phyloP scores from a whole-genome alignment of 2,797 vertebrate species.

The Thalassophryne amazonica region DNA sequence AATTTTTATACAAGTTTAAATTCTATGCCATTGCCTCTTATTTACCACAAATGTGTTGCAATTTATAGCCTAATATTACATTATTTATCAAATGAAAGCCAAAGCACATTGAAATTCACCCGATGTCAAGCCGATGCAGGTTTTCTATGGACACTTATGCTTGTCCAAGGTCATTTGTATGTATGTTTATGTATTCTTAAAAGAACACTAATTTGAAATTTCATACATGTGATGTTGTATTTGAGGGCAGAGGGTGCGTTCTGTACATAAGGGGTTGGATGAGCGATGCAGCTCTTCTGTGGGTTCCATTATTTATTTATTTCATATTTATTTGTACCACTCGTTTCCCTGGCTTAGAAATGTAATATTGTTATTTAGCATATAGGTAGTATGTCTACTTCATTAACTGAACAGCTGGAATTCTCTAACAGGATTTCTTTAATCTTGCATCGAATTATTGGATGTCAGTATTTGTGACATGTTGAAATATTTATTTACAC shows the following conservation, averaged over 20 bases:
- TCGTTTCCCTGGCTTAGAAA: conserved; percentile 56
- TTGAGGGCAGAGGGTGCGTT: conserved; percentile 46
- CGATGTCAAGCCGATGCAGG: conserved; percentile 75
- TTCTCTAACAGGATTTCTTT: conserved; percentile 48
- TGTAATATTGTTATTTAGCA: conserved; percentile 54
- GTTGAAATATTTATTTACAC: conserved; percentile 74
- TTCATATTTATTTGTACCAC: conserved; percentile 78
- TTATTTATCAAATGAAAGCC: conserved; percentile 76
- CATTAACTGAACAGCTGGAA: conserved; percentile 55
- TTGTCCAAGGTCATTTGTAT: conserved; percentile 68
- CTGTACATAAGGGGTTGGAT: conserved; percentile 65
- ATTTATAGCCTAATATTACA: conserved; percentile 72
- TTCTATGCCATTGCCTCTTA: conserved; percentile 73
- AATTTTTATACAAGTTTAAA: conserved; percentile 71
- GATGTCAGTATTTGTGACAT: conserved; percentile 74
- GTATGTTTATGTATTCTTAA: conserved; percentile 65
- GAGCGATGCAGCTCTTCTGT: conserved; percentile 42
- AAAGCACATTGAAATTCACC: conserved; percentile 79
- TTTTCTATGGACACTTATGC: conserved; percentile 68
- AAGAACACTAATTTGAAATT: conserved; percentile 72
- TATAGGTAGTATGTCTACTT: conserved; percentile 46
- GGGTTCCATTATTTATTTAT: conserved; percentile 76
- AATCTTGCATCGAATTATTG: conserved; percentile 56
- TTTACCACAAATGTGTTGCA: conserved; percentile 74
- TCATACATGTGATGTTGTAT: conserved; percentile 62